Conservation (phyloP, 2,797 vertebrate genomes). For the Danio jaintianensis region DNA sequence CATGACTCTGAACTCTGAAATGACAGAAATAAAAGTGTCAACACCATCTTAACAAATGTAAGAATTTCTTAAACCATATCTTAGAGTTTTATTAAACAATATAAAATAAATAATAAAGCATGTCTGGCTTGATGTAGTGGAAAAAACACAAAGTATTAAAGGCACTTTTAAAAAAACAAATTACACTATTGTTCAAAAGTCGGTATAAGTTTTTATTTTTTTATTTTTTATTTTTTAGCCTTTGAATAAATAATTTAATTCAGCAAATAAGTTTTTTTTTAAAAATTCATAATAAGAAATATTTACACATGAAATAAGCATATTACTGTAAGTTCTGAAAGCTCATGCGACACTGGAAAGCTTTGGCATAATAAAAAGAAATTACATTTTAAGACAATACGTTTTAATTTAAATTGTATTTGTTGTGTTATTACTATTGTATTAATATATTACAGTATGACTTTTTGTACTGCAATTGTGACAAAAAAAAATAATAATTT, state of each 20-base stretch:
- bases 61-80: too few relatives aligned
- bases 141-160: background rate
- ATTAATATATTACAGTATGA: background rate
- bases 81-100: background rate
- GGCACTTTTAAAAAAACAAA: too few relatives aligned
- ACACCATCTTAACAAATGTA: background rate
- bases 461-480: background rate
- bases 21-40: background rate
- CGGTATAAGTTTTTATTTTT: too few relatives aligned
- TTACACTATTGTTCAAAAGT: too few relatives aligned
- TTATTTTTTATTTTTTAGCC: too few relatives aligned
- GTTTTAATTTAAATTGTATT: too few relatives aligned
- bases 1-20: background rate
- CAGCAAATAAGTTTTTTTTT: too few relatives aligned
- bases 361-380: background rate
- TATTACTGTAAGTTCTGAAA: background rate
- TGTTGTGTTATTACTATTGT: background rate
- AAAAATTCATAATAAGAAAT: background rate
- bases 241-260: too few relatives aligned
- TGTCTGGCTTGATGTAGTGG: background rate
- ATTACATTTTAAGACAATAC: background rate
- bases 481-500: background rate
- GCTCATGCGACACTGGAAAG: background rate
- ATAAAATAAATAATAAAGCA: background rate
- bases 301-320: too few relatives aligned